Conservation (phyloP, 2,113 vertebrate genomes). For the Pleuronectes platessa region DNA sequence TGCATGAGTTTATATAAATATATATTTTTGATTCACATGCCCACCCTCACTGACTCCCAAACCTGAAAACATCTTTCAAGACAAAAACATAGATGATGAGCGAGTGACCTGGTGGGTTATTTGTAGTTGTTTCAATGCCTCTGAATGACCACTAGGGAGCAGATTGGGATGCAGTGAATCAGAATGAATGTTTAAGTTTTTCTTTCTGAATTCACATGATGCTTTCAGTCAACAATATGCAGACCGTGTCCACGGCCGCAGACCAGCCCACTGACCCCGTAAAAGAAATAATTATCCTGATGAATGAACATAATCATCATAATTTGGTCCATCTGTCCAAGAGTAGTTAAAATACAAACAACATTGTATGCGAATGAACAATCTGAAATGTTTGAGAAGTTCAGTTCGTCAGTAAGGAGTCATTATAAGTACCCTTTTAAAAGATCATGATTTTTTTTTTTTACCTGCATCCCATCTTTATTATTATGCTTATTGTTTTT, state of each 20-base stretch:
- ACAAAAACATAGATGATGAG: neutral
- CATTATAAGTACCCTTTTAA: neutral
- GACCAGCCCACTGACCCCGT: neutral
- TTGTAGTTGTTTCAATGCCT: slow-evolving; percentile 1
- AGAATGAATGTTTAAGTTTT: neutral
- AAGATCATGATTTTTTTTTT: neutral
- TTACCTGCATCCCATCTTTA: neutral
- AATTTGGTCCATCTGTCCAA: neutral
- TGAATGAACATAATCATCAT: neutral
- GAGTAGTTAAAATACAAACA: neutral
- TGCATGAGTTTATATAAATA: too few relatives aligned
- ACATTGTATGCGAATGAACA: neutral
- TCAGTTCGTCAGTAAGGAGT: neutral
- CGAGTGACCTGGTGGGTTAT: neutral
- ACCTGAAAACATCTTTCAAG: neutral
- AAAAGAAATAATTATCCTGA: neutral
- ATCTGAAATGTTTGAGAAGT: too few relatives aligned
- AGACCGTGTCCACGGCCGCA: neutral
- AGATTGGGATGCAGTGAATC: neutral
- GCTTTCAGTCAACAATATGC: neutral
- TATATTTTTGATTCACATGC: neutral
- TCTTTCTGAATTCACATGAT: neutral
- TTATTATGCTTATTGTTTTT: too few relatives aligned
- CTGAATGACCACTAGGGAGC: slow-evolving; percentile 45
- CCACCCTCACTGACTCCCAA: too few relatives aligned